A percentile compares a stretch with the other conserved stretches of the same genome.
phyloP scores from a whole-genome alignment of 2,888 invertebrate species.

The Drosophila vallismaia region DNA sequence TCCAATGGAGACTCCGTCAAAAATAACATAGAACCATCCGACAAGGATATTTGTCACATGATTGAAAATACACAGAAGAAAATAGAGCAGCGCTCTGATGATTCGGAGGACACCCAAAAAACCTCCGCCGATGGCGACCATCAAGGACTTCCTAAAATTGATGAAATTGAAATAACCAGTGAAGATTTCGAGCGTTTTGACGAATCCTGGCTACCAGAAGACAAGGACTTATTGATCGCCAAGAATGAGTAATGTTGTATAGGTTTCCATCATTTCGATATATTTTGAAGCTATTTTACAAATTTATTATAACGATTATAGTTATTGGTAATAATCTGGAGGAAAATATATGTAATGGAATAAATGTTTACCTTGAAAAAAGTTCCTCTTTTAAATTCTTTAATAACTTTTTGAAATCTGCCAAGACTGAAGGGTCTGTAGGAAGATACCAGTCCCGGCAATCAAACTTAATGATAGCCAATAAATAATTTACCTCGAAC shows the following conservation, averaged over 20 bases:
- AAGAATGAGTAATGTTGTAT: not conserved
- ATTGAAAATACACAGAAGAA: not conserved
- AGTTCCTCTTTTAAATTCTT: too few species aligned
- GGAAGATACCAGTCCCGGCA: not conserved
- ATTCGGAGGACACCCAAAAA: not conserved
- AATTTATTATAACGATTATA: conserved; percentile 38
- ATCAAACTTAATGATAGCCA: conserved; percentile 32
- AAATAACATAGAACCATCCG: not conserved
- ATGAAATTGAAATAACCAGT: not conserved
- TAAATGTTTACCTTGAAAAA: not conserved
- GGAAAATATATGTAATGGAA: not conserved
- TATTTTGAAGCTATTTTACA: not conserved
- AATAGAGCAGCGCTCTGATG: not conserved
- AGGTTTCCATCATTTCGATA: not conserved
- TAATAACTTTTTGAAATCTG: not conserved
- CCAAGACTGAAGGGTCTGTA: not conserved
- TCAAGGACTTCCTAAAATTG: not conserved
- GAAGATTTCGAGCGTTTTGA: conserved; percentile 4
- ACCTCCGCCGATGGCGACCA: not conserved
- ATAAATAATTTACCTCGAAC: conserved; percentile 38
- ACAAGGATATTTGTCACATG: not conserved
- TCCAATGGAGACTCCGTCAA: not conserved
- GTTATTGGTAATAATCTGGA: not conserved
- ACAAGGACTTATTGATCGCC: not conserved
- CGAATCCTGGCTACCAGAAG: not conserved